Conservation (phyloP, 2,797 vertebrate genomes). For the Rhinichthys osculus region DNA sequence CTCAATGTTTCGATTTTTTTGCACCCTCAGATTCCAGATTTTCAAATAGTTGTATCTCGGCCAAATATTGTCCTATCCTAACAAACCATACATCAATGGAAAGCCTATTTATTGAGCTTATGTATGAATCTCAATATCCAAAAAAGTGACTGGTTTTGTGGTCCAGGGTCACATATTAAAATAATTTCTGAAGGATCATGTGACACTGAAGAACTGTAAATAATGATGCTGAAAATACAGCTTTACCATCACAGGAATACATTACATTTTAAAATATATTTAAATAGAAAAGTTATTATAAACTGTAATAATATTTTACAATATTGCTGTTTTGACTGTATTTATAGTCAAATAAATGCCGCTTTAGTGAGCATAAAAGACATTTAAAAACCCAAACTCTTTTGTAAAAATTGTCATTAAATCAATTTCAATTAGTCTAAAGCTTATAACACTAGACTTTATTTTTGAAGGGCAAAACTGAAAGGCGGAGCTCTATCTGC, state of each 20-base stretch:
- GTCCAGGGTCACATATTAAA: neutral
- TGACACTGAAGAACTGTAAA: neutral
- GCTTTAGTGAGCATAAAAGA: neutral
- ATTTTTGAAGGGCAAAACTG: conserved; percentile 5
- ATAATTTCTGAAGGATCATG: neutral
- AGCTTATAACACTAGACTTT: neutral
- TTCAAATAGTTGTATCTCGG: too few relatives aligned
- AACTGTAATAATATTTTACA: neutral
- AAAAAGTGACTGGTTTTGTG: too few relatives aligned
- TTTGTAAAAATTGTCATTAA: neutral
- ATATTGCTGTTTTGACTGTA: neutral
- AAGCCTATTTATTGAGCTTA: too few relatives aligned
- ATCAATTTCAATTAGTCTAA: neutral
- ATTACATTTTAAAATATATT: neutral
- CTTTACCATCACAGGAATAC: neutral
- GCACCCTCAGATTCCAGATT: too few relatives aligned
- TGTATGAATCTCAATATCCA: too few relatives aligned
- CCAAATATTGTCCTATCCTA: too few relatives aligned
- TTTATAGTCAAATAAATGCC: neutral
- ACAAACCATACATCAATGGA: too few relatives aligned
- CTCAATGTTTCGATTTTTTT: too few relatives aligned
- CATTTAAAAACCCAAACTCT: neutral
- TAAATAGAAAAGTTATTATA: neutral
- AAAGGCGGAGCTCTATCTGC: neutral
- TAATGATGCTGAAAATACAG: neutral